Evolutionary conservation across 2,888 invertebrate species (phyloP).

Genomic region (Idaea dimidiata): DNA sequence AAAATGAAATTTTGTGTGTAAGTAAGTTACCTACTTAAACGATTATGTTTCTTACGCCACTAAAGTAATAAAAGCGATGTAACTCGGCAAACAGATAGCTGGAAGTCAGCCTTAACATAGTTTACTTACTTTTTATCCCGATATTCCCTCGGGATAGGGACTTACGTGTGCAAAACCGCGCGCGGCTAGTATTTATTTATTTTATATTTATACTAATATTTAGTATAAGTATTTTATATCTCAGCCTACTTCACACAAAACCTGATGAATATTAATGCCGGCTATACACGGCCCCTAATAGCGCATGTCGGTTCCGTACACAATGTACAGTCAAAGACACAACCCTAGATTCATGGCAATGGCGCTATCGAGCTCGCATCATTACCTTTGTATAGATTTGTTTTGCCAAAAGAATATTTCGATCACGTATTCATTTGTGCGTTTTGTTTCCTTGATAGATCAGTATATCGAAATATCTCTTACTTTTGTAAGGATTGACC

Average conservation of each 20-base stretch:
- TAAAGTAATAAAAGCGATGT: too few species aligned
- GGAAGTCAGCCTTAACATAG: too few species aligned
- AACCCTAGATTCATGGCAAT: constrained; percentile 41
- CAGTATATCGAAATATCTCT: too few species aligned
- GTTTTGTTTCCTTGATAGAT: constrained; percentile 24
- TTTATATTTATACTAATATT: too few species aligned
- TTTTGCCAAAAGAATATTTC: constrained; percentile 39
- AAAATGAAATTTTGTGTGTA: too few species aligned
- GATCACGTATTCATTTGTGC: constrained; percentile 23
- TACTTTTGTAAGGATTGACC: background rate
- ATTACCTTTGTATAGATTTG: constrained; percentile 63
- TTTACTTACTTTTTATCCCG: too few species aligned
- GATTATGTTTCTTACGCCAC: too few species aligned
- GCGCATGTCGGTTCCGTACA: constrained; percentile 46
- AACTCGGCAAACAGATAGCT: too few species aligned
- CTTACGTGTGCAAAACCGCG: too few species aligned
- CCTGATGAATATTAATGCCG: constrained; percentile 60
- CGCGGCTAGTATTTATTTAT: too few species aligned
- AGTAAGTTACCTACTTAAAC: too few species aligned
- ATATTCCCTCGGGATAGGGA: too few species aligned
- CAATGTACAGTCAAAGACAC: constrained; percentile 50
- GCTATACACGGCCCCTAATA: constrained; percentile 51
- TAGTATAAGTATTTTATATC: background rate
- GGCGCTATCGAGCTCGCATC: constrained; percentile 53
- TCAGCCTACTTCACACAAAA: constrained; percentile 38